A percentile compares a stretch with the other conserved stretches of the same genome.
Conservation (phyloP, 2,888 invertebrate species). For the Parnassius smintheus region DNA sequence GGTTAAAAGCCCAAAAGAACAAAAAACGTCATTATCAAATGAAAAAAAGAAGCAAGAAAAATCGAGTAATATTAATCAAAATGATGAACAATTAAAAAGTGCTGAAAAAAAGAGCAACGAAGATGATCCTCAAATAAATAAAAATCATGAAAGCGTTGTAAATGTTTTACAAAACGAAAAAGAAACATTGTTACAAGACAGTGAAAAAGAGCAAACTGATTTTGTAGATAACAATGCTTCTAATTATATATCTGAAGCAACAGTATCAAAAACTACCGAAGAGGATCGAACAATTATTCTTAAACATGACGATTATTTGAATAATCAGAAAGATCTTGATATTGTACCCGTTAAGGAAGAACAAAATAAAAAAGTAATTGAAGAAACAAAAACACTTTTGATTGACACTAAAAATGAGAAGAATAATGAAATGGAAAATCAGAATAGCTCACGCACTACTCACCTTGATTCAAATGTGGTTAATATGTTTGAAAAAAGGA, state of each 20-base stretch:
- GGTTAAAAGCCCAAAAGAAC: conserved; percentile 8
- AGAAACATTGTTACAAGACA: not conserved
- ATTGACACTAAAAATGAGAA: conserved; percentile 11
- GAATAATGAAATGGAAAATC: conserved; percentile 20
- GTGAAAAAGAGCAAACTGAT: not conserved
- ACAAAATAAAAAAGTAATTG: conserved; percentile 39
- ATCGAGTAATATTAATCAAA: not conserved
- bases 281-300: not conserved
- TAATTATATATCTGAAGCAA: not conserved
- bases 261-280: not conserved
- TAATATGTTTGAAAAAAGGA: conserved; percentile 60
- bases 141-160: not conserved
- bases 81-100: conserved; percentile 3
- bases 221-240: not conserved
- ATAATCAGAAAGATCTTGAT: not conserved
- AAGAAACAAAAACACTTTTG: conserved; percentile 51
- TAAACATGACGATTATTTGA: conserved; percentile 1
- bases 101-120: conserved; percentile 2
- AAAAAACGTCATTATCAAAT: not conserved
- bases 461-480: conserved; percentile 17
- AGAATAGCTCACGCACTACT: not conserved
- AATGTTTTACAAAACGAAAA: not conserved
- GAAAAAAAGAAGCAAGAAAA: conserved; percentile 11
- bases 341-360: conserved; percentile 28
- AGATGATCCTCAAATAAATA: conserved; percentile 5